Base-by-base conservation (phyloP, 2,113 vertebrate genomes). In the Gnathonemus echidnorhynchus region DNA sequence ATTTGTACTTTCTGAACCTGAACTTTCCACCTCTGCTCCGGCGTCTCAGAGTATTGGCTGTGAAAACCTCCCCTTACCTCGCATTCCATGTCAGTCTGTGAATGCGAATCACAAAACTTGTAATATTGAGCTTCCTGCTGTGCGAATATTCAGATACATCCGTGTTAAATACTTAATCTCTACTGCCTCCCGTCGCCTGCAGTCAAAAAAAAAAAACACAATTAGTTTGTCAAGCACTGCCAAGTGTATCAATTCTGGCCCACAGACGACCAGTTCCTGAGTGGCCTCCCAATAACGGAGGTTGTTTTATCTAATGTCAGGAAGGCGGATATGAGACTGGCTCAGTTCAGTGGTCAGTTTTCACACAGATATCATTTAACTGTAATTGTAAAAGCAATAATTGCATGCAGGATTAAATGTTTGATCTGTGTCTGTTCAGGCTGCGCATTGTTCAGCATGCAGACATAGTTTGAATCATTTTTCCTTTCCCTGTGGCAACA, bases 391-490 rank as follows among this genome's bases (percentile, higher is more conserved):
- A 49, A 45, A 86, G 48, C 48, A 49, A 86, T 31, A 31, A 49
- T 86, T 46, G 83, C 1, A 45, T 48, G 19, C 19, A 86, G 19
- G 42, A 49, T 42, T 50, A 49, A 42, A 80, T 80, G 74, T 80
- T 80, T 42, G 15, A 27, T 80, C 31, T 80, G 17, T 35, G 1
- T n/a, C 24, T 86, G 83, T n/a, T 50, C 48, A 27, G 13, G 45
- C 9, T 86, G 45, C 31, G 8, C 35, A 80, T 50, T 13, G 84
- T 89, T 77, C 62, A 90, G 46, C 90, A 90, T 90, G 74, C 74
- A 80, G 74, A 35, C 74, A 80, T 39, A 39, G 15, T 80, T 42
- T 80, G 35, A 80, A 80, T 42, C 3, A 15, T 70, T 17, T 80
- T 80, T 80, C 74, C 35, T 80, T 80, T 80, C 74, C 74, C 74